Base-by-base conservation (phyloP, 2,888 invertebrate species). In the Dryomyza anilis region DNA sequence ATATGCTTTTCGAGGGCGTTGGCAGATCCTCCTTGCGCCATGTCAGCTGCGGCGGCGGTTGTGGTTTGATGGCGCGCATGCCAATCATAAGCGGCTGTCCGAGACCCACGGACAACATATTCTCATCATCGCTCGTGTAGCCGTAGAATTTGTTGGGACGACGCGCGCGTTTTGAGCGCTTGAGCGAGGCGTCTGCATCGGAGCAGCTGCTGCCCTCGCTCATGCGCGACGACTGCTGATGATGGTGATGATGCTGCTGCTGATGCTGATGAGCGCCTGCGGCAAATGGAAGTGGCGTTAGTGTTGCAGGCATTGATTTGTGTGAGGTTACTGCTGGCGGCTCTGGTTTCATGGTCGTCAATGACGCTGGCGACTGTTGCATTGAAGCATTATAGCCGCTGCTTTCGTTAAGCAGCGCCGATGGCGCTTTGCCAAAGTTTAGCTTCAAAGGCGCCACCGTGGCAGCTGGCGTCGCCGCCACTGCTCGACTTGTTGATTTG, bases 101-200 rank as follows among this genome's bases (percentile, higher is more conserved):
- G 21, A 78, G n/a, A 0, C 72, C 68, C n/a, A n/a, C n/a, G 19
- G 62, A 53, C 19, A 62, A 62, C 1, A 60, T 59, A 16, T 86
- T 85, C 69, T 94, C 94, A 74, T 94, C 94, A 72, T 93, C 94
- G 78, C 93, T 93, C 0, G 93, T 92, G 78, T 94, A 94, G 0
- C 94, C 94, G 77, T 94, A 94, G 79, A 94, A 94, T 76, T 90
- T 91, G 76, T 94, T 94, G 0, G 93, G 94, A 29, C 93, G 89
- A 45, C 94, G 84, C 73, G 92, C 87, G 66, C 94, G 87, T 81
- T 94, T 93, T 1, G 94, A 94, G 39, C 93, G 85, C 76, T 89
- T 91, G 8, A 84, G 69, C 1, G 81, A 76, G 19, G 83, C 89
- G 73, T 91, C 91, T 5, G 85, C 84, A 73, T 87, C 87, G 0